Evolutionary conservation across 2,888 invertebrate genomes (phyloP).

Genomic region (Glaucopsyche alexis): DNA sequence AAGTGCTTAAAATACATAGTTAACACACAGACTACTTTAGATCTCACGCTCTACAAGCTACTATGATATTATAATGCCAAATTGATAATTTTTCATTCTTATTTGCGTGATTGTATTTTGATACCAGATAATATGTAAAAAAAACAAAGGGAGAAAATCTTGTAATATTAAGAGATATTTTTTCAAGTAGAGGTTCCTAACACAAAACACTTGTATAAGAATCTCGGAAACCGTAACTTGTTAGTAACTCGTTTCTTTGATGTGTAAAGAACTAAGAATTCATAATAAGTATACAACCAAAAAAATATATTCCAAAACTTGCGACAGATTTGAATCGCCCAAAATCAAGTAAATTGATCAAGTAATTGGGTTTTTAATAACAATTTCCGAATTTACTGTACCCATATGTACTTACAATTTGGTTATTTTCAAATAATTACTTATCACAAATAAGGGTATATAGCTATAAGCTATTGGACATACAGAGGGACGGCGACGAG

Average conservation of each 20-base stretch:
- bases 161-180: background rate
- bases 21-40: background rate
- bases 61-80: slow-evolving; percentile 13
- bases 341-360: background rate
- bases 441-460: too few relatives aligned
- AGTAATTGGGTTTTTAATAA: too few relatives aligned
- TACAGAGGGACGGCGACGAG: too few relatives aligned
- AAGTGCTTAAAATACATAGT: background rate
- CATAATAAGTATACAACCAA: background rate
- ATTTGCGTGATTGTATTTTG: background rate
- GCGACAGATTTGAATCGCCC: too few relatives aligned
- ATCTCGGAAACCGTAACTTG: background rate
- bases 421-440: too few relatives aligned
- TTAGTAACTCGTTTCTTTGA: background rate
- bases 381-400: too few relatives aligned
- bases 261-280: background rate
- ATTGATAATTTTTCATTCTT: background rate
- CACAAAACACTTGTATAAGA: background rate
- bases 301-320: background rate
- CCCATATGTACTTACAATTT: too few relatives aligned
- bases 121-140: background rate
- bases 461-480: too few relatives aligned
- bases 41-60: background rate
- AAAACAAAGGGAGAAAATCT: background rate
- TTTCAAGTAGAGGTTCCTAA: background rate